Evolutionary conservation across 1,140 invertebrate species (phyloP).

Genomic region (Acyrthosiphon pisum): DNA sequence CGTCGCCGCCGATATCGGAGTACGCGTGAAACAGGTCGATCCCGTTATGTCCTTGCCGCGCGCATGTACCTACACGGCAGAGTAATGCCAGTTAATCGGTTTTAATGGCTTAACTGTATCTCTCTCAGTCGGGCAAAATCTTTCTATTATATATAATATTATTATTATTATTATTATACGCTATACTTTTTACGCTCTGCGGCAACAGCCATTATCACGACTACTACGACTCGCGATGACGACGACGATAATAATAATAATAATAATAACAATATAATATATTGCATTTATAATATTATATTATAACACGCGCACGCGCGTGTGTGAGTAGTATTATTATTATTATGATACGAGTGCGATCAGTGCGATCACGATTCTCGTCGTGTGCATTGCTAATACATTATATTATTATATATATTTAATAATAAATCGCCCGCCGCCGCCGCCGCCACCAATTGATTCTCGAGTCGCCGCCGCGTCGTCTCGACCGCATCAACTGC

Average conservation of each 20-base stretch:
- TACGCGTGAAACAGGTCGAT: slow-evolving; percentile 42
- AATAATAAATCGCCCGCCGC: neutral
- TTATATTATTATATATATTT: neutral
- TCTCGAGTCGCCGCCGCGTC: neutral
- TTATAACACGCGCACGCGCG: neutral
- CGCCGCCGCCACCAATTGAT: neutral
- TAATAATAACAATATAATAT: neutral
- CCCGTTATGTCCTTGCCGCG: slow-evolving; percentile 49
- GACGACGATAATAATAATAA: slow-evolving; percentile 8
- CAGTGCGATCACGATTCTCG: neutral
- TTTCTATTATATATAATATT: slow-evolving; percentile 10
- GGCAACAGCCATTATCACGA: slow-evolving; percentile 17
- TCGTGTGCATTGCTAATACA: neutral
- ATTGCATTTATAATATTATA: neutral
- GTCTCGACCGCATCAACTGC: neutral
- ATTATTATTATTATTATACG: slow-evolving; percentile 17
- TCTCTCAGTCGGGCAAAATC: slow-evolving; percentile 16
- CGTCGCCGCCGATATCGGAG: neutral
- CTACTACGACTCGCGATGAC: neutral
- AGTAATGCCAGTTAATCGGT: slow-evolving; percentile 49
- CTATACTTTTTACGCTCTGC: neutral
- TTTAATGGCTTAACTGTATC: slow-evolving; percentile 54
- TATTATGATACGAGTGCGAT: slow-evolving; percentile 1
- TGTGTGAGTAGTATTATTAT: neutral
- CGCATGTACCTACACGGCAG: neutral